Base-by-base conservation (phyloP, 2,888 invertebrate genomes). In the Asteroscopus sphinx region DNA sequence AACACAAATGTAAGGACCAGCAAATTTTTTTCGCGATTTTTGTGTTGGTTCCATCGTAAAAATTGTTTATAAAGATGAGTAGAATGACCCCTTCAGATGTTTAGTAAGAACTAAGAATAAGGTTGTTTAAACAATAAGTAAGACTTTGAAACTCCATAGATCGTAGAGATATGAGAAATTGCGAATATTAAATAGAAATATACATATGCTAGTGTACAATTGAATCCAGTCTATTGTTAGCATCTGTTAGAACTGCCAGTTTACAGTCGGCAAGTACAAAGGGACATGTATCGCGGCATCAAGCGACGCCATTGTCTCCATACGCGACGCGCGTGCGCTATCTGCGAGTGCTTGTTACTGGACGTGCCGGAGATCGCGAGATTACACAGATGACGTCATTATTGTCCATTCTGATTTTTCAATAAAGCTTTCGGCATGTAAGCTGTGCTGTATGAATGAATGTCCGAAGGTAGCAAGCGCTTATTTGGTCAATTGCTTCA, bases 341-440 rank as follows among this genome's bases (percentile, higher is more conserved):
- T 92, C 90, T 80, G 72, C 72, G 69, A 82, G 82, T 82, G 83
- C 73, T 75, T 68, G 77, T 62, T 62, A 63, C 48, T 46, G 53
- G 46, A 89, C 91, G 92, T 91, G 92, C 87, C 85, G 73, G 60
- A 83, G 91, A 91, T 91, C 78, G 73, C 73, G 69, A 81, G 88
- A 91, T 90, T 84, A 73, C 71, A 59, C 52, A 21, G 25, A 65
- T 84, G 80, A 83, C 79, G 81, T 81, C 79, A 84, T 76, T 51
- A 60, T 67, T 68, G 53, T 56, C 54, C 60, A 41, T 53, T 59
- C 47, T 11, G 48, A 48, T 45, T 58, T 48, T 58, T 49, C 37
- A 57, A 41, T 46, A 26, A 42, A 58, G 28, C 46, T 63, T 32
- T 60, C 6, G 8, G 11, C 25, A 17, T 41, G 3, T 46, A 2